Evolutionary conservation across 1,140 invertebrate species (phyloP), one percentile per base, ranked within the genome.

Genomic region (Drosophila quadrilineata): DNA sequence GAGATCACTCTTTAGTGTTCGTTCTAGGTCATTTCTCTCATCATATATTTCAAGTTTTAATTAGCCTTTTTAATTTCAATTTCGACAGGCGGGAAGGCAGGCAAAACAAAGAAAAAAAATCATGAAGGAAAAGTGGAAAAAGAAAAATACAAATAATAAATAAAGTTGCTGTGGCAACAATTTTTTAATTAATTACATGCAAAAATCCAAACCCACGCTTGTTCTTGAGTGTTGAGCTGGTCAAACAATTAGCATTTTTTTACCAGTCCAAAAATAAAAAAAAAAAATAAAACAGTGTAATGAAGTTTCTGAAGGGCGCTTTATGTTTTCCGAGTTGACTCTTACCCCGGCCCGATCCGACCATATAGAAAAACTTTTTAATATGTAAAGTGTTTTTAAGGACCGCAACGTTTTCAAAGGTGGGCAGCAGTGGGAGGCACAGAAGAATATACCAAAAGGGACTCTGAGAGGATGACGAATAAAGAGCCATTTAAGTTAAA

Each of bases 151-250:
- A 10, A 28, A 21, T 1, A 33, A 41, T 29, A 24, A 65, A 58
- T 40, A 41, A 64, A 64, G 53, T 82, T 64, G 62, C 53, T 72
- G 71, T 62, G 62, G 68, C 63, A 76, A 77, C 64, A 77, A 84
- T 73, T 71, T 77, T 82, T 64, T 84, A 82, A 82, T 82, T 82
- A 84, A 84, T 82, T 82, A 82, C 76, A 84, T 72, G 76, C 68
- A 84, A 54, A 82, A 76, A 62, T 62, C 24, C 64, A 62, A 67
- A 28, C 46, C 26, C n/a, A 31, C 28, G 41, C 53, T 41, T n/a
- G n/a, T n/a, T n/a, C n/a, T n/a, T 50, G 22, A 64, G 50, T 36
- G 54, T 58, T 59, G 24, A 66, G 58, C 72, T 70, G 75, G 59
- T 74, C 75, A 74, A 79, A 71, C 75, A 79, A 80, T 80, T 80